Base-by-base conservation (phyloP, 2,113 vertebrate genomes). In the Phrynosoma platyrhinos region DNA sequence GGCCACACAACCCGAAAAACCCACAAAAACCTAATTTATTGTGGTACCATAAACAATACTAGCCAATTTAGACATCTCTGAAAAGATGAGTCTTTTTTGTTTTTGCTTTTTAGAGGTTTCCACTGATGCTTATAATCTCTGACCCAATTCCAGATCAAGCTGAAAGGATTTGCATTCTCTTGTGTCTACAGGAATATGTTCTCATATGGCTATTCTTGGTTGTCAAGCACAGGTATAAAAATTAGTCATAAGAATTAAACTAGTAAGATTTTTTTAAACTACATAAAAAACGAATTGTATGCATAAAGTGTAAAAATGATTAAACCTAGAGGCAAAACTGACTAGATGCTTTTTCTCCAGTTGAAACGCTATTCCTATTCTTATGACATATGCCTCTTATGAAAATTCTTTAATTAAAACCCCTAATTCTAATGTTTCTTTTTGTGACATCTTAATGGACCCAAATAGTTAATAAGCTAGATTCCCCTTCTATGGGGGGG, bases 201-300 rank as follows among this genome's bases (percentile, higher is more conserved):
- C 62, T 82, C 23, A 14, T 18, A 42, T 27, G 23, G 23, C 27
- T 40, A 82, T 23, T 68, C 21, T 68, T 42, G 62, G 30, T 68
- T 82, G 23, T 5, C 23, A 81, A 27, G 27, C 62, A 40, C 5
- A 62, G 32, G 27, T 42, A 40, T 42, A 40, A 82, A 81, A 36
- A 40, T 27, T 66, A 42, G 64, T 82, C 62, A 82, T 12, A 68
- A 27, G 53, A 62, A 12, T 32, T 80, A 32, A 80, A 80, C 58
- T n/a, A 16, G 21, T 68, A 58, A 23, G 14, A 53, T 42, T 53
- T n/a, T n/a, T n/a, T n/a, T n/a, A n/a, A n/a, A 53, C 27, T 30
- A 79, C 25, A 79, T 53, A 27, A 91, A 90, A 77, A 80, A 58
- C 16, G 53, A 92, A 91, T 91, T 80, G 52, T 91, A 91, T 71